A percentile compares a stretch with the other conserved stretches of the same genome.
These are phyloP conservation scores for Elysia crispata DNA, from an alignment of 2,888 invertebrate genomes.

Conservation along the genomic window DNA sequence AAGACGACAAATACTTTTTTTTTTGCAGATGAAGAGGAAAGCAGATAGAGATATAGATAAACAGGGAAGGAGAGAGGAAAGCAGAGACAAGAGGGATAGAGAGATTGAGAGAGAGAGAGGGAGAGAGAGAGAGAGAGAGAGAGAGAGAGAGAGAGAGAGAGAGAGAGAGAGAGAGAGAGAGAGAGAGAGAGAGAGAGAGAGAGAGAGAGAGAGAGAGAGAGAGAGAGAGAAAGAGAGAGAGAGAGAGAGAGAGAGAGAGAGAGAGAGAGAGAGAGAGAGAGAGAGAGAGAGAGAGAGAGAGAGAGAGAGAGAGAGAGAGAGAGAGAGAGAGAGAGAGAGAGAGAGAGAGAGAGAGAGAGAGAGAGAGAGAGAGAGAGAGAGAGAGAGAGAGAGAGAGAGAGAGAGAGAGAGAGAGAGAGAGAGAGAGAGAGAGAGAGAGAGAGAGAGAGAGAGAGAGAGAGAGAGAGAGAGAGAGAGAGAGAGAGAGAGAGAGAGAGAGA, in stretches of 20 bases:
- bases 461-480: no score
- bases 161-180: neutral
- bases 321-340: neutral
- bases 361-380: no score
- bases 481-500: no score
- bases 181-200: neutral
- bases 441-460: no score
- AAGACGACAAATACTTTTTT: no score
- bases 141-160: neutral
- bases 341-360: neutral
- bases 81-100: neutral
- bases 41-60: no score
- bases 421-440: neutral
- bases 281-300: neutral
- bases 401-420: neutral
- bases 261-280: constrained; percentile 5
- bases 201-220: neutral
- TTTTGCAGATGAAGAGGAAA: no score
- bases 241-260: neutral
- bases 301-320: no score
- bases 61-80: no score
- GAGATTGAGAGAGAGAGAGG: neutral
- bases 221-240: neutral
- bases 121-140: no score
- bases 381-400: neutral